Evolutionary conservation across 2,888 invertebrate genomes (phyloP), one percentile per base, ranked within the genome.

Genomic region (Ptychoptera contaminata): DNA sequence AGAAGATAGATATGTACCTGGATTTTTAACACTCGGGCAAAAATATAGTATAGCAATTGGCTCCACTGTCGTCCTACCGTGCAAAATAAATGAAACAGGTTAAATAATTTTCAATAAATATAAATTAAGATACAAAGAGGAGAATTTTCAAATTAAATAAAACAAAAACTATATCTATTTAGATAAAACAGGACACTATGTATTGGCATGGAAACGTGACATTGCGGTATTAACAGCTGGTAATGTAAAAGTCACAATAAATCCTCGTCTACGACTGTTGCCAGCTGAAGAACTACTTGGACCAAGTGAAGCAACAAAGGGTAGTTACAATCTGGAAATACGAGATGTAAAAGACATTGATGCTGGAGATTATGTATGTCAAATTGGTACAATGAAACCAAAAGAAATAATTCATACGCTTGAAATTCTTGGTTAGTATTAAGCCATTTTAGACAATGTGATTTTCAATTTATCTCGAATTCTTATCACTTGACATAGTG

Each of bases 301-400:
- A 54, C 55, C 12, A 46, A 47, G 43, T 34, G 50, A 44, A 44
- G 50, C 40, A 46, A 51, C 48, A 44, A 49, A 48, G 30, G 67
- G 67, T 46, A 69, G 70, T 42, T 70, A 67, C 55, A 68, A 68
- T 53, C 57, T 72, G 46, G 68, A 70, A 54, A 60, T 72, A 49
- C 63, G 65, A 48, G 67, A 69, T 52, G 68, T 71, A 10, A 55
- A 63, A 35, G 66, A 68, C 8, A 65, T 66, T 44, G 71, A 72
- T 54, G 69, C 70, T 8, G 69, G 71, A 30, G 62, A 67, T 53
- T 76, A 74, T 56, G 65, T 67, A n/a, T 76, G 74, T 55, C 68
- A 67, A 51, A 63, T 74, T 43, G 66, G 71, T 32, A 65, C 68
- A 7, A 58, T 65, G 54, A 62, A 64, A 48, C 67, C 68, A 2